Conservation (phyloP, 2,888 invertebrate species). For the Cephus pygmeus region DNA sequence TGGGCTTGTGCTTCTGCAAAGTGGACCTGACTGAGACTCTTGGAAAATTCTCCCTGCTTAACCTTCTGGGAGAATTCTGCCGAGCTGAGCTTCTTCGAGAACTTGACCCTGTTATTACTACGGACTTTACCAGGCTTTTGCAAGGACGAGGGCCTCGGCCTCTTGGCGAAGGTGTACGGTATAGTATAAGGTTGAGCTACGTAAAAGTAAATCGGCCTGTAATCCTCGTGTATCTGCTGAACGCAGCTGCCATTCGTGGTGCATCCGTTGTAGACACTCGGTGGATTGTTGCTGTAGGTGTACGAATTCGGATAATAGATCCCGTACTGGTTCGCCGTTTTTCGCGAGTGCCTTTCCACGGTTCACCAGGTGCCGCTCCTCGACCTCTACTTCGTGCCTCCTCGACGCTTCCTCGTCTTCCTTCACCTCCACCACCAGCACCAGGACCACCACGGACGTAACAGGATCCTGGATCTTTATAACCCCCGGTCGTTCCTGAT, state of each 20-base stretch:
- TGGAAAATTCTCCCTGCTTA: constrained; percentile 60
- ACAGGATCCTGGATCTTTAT: neutral
- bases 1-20: constrained; percentile 54
- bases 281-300: constrained; percentile 57
- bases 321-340: constrained; percentile 62
- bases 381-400: constrained; percentile 1
- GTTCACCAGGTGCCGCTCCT: constrained; percentile 28
- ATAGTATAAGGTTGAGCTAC: constrained; percentile 61
- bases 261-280: constrained; percentile 51
- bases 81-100: constrained; percentile 55
- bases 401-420: neutral
- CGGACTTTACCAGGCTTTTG: constrained; percentile 49
- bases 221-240: constrained; percentile 52
- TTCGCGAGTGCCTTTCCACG: constrained; percentile 59
- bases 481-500: neutral
- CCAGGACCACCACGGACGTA: neutral
- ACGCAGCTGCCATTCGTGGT: constrained; percentile 39
- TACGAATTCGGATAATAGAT: constrained; percentile 52
- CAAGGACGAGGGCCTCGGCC: constrained; percentile 51
- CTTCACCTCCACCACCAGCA: neutral
- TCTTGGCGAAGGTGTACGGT: constrained; percentile 58
- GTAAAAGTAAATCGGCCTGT: constrained; percentile 61
- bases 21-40: constrained; percentile 59
- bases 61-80: constrained; percentile 60
- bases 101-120: constrained; percentile 55